phyloP scores from a whole-genome alignment of 2,113 vertebrate species.

The Nothoprocta perdicaria region DNA sequence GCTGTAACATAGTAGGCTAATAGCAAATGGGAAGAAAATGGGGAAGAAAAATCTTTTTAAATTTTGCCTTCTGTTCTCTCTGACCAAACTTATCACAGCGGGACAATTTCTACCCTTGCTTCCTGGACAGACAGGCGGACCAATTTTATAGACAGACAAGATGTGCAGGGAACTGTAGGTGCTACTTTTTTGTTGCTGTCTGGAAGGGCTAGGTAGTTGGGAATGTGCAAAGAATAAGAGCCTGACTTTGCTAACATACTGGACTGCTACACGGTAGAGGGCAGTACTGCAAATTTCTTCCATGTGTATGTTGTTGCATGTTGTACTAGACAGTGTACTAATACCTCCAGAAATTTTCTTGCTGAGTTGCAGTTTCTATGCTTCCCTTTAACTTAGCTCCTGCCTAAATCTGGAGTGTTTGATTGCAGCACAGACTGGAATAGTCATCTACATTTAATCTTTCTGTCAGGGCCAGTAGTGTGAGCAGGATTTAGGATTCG shows the following conservation, averaged over 20 bases:
- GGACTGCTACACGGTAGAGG: background rate
- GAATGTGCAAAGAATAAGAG: background rate
- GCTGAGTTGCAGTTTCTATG: background rate
- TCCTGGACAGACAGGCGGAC: rapidly evolving
- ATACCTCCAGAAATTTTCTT: background rate
- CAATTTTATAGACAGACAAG: background rate
- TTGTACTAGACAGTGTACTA: background rate
- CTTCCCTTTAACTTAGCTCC: background rate
- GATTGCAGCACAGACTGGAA: background rate
- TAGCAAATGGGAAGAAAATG: background rate
- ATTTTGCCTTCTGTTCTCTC: background rate
- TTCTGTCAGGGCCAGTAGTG: background rate
- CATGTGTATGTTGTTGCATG: background rate
- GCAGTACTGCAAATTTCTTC: background rate
- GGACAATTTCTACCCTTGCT: background rate
- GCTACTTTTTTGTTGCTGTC: background rate
- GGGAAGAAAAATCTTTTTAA: background rate
- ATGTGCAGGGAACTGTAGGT: rapidly evolving
- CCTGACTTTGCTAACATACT: background rate
- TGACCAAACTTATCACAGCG: background rate
- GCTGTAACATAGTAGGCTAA: background rate
- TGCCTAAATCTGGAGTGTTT: background rate
- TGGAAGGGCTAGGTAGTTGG: background rate
- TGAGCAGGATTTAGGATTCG: background rate
- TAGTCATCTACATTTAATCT: background rate